phyloP scores from a whole-genome alignment of 2,888 invertebrate species.

The Osedax frankpressi region DNA sequence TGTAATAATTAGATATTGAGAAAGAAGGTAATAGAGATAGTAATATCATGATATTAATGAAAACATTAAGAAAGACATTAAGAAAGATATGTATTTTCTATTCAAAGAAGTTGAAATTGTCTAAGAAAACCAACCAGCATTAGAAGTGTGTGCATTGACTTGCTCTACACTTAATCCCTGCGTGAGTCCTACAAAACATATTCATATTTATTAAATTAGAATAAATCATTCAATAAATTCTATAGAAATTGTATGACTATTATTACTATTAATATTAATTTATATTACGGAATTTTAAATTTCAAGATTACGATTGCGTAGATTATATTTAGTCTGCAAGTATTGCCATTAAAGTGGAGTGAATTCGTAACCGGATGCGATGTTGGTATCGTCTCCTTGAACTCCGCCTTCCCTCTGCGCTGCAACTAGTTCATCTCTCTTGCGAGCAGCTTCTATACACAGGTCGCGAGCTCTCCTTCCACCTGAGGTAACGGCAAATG shows the following conservation, averaged over 20 bases:
- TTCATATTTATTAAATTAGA: neutral
- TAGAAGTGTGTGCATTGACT: conserved; percentile 41
- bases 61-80: too few relatives aligned
- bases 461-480: conserved; percentile 40
- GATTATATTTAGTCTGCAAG: too few relatives aligned
- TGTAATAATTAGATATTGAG: too few relatives aligned
- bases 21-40: too few relatives aligned
- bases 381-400: neutral
- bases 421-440: conserved; percentile 30
- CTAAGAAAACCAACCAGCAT: conserved; percentile 22
- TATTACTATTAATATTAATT: neutral
- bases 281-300: too few relatives aligned
- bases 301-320: too few relatives aligned
- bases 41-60: too few relatives aligned
- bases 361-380: neutral
- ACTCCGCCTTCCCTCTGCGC: neutral
- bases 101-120: too few relatives aligned
- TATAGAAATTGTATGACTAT: too few relatives aligned
- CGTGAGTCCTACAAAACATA: conserved; percentile 13
- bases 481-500: conserved; percentile 39
- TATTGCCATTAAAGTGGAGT: too few relatives aligned
- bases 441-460: conserved; percentile 41
- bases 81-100: too few relatives aligned
- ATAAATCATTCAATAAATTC: too few relatives aligned
- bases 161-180: conserved; percentile 44